These are phyloP conservation scores for Smutsia temminckii DNA, from an alignment of 2,797 vertebrate species.

Conservation along the genomic window DNA sequence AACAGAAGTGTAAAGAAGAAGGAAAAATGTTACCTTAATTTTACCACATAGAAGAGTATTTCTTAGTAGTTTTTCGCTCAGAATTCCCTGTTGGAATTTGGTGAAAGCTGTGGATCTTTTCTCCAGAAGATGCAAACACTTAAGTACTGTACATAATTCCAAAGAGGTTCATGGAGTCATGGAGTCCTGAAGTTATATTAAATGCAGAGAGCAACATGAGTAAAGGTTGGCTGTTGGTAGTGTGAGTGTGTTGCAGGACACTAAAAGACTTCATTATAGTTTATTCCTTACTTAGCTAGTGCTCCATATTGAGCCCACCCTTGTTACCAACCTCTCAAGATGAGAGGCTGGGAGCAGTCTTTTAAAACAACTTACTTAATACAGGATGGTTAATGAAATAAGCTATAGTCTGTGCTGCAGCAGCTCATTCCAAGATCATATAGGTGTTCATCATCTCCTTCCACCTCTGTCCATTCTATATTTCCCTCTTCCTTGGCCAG, in stretches of 20 bases:
- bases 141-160: not conserved
- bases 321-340: not conserved
- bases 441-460: not conserved
- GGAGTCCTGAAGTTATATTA: not conserved
- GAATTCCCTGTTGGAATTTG: not conserved
- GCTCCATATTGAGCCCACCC: not conserved
- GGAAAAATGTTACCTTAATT: not conserved
- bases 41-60: not conserved
- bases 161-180: not conserved
- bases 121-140: not conserved
- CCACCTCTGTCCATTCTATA: not conserved
- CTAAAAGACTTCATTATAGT: not conserved
- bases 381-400: not conserved
- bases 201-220: not conserved
- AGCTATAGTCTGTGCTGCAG: not conserved
- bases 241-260: not conserved
- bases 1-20: not conserved
- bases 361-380: not conserved
- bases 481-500: not conserved
- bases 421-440: not conserved
- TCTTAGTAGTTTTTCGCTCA: not conserved
- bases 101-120: not conserved
- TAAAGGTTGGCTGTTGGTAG: not conserved
- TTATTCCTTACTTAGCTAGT: not conserved
- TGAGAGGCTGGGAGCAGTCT: not conserved